Percentiles rank a stretch among this genome's conserved stretches.
These are phyloP conservation scores for Mesocentrotus franciscanus DNA, from an alignment of 53 echinoderm and acorn worm species.

Conservation along the genomic window DNA sequence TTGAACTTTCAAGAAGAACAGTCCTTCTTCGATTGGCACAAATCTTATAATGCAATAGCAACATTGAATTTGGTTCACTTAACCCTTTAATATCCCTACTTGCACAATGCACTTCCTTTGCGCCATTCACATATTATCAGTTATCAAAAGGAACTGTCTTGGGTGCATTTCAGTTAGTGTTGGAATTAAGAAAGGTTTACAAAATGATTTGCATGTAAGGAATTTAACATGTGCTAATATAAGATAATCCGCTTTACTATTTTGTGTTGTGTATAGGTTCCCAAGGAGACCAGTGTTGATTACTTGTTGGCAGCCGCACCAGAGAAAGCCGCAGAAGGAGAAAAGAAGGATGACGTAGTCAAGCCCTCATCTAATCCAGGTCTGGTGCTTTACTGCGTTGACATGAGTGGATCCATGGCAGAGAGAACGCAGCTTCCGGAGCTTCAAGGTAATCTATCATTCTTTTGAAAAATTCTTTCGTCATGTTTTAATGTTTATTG, in stretches of 20 bases:
- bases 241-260: background rate
- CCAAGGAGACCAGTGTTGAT: conserved; percentile 87
- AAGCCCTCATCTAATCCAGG: conserved; percentile 64
- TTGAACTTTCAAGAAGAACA: no score
- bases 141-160: no score
- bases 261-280: conserved; percentile 74
- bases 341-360: conserved; percentile 36
- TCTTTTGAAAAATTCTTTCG: background rate
- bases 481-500: background rate
- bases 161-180: no score
- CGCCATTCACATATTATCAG: no score
- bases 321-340: conserved; percentile 59
- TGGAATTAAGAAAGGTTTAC: no score
- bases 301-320: conserved; percentile 84
- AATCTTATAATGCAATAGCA: no score
- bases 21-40: no score
- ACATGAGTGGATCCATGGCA: conserved; percentile 92
- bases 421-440: conserved; percentile 71
- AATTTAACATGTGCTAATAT: background rate
- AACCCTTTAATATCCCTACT: no score
- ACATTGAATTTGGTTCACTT: no score
- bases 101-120: no score
- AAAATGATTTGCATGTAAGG: no score
- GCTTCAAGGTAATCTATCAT: conserved; percentile 77
- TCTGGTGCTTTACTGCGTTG: conserved; percentile 85